phyloP scores from a whole-genome alignment of 1,140 invertebrate species.

The Notospermus geniculatus region DNA sequence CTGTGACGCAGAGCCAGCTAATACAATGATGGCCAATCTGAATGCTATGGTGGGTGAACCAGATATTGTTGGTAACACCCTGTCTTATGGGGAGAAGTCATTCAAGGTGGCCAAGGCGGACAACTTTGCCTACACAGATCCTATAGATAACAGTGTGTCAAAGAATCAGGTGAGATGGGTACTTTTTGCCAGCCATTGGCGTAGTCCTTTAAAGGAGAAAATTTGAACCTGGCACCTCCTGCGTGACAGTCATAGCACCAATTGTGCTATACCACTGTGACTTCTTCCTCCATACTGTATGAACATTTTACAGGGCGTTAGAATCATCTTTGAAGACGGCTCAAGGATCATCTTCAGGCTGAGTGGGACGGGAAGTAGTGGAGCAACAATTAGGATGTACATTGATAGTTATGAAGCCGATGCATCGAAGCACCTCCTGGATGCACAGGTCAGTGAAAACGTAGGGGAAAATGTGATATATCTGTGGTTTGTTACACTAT shows the following conservation, averaged over 20 bases:
- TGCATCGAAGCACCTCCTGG: conserved; percentile 63
- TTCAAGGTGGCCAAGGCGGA: conserved; percentile 77
- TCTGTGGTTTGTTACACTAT: not conserved
- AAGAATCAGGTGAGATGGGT: conserved; percentile 74
- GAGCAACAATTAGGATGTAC: conserved; percentile 93
- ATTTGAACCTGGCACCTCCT: conserved; percentile 6
- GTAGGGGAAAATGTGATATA: not conserved
- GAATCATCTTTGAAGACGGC: conserved; percentile 90
- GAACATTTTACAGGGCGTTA: conserved; percentile 72
- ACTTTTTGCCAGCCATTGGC: not conserved
- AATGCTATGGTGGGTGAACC: conserved; percentile 67
- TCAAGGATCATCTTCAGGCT: conserved; percentile 89
- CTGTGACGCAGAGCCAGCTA: conserved; percentile 79
- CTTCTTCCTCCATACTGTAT: not conserved
- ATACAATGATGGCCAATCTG: conserved; percentile 80
- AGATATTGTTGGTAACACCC: conserved; percentile 69
- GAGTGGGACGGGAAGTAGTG: conserved; percentile 95
- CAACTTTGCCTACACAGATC: conserved; percentile 92
- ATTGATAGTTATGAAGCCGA: conserved; percentile 67
- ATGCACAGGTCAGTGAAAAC: conserved; percentile 68
- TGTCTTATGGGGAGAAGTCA: conserved; percentile 37
- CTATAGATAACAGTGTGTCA: conserved; percentile 85
- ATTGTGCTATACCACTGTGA: too few relatives aligned
- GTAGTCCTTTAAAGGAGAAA: conserved; percentile 8
- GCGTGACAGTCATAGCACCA: too few relatives aligned